A percentile compares a stretch with the other conserved stretches of the same genome.
Evolutionary conservation across 2,888 invertebrate species (phyloP).

Genomic region (Creontiades dilutus): DNA sequence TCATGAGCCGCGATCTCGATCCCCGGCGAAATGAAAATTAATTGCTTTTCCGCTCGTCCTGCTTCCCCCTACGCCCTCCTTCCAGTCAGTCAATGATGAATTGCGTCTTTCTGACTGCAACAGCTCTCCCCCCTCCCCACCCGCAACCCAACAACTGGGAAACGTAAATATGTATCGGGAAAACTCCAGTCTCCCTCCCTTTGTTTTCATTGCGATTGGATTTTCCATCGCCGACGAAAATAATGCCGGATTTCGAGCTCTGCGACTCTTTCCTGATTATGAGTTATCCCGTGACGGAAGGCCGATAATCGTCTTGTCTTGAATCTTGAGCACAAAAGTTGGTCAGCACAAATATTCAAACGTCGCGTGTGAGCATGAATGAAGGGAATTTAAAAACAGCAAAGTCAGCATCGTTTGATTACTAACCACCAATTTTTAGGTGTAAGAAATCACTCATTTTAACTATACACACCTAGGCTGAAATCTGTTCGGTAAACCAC

Average conservation of each 20-base stretch:
- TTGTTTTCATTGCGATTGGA: neutral
- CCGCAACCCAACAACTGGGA: neutral
- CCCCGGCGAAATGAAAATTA: constrained; percentile 49
- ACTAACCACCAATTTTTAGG: too few species aligned
- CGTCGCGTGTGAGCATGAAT: too few species aligned
- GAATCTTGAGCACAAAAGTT: too few species aligned
- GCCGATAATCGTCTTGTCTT: neutral
- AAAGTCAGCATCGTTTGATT: too few species aligned
- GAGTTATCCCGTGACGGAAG: neutral
- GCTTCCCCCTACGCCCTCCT: neutral
- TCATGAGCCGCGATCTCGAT: constrained; percentile 62
- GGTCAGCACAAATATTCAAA: too few species aligned
- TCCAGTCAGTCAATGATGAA: constrained; percentile 9
- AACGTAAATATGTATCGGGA: constrained; percentile 32
- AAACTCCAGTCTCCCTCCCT: neutral
- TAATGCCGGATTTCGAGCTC: neutral
- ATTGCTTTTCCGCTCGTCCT: constrained; percentile 41
- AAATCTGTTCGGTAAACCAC: too few species aligned
- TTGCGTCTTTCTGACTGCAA: constrained; percentile 40
- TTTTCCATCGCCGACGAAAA: neutral
- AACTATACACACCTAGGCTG: too few species aligned
- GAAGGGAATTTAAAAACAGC: too few species aligned
- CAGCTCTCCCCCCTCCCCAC: neutral
- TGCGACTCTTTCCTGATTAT: neutral
- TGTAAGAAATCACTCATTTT: too few species aligned